Conservation (phyloP, 2,888 invertebrate species). For the Phyllotreta cruciferae region DNA sequence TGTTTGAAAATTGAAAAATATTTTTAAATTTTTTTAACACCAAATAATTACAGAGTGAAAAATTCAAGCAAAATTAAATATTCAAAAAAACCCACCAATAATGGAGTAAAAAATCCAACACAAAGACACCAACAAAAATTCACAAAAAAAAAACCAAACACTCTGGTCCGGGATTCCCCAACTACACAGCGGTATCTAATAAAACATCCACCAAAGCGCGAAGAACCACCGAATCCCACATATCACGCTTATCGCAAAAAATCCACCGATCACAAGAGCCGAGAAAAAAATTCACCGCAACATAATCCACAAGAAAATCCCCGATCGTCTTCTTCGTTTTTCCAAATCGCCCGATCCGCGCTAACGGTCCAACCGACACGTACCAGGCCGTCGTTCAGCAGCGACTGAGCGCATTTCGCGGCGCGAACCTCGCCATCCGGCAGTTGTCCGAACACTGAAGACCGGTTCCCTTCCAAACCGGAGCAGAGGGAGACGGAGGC, state of each 20-base stretch:
- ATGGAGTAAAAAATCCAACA: too few relatives aligned
- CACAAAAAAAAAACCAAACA: too few relatives aligned
- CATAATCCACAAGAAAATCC: background rate
- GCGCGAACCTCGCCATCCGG: slow-evolving; percentile 52
- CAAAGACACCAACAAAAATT: too few relatives aligned
- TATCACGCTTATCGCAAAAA: background rate
- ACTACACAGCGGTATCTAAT: background rate
- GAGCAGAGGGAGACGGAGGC: slow-evolving; percentile 50
- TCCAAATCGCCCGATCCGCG: background rate
- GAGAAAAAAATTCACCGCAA: background rate
- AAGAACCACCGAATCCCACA: background rate
- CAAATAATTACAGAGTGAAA: too few relatives aligned
- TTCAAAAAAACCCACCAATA: too few relatives aligned
- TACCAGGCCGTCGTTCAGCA: slow-evolving; percentile 37
- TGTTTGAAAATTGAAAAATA: too few relatives aligned
- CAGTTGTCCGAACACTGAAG: slow-evolving; percentile 58
- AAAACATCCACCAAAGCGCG: slow-evolving; percentile 1
- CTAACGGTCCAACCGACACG: slow-evolving; percentile 24
- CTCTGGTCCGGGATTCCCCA: background rate
- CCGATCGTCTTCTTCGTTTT: background rate
- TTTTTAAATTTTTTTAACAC: too few relatives aligned
- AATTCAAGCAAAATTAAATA: too few relatives aligned
- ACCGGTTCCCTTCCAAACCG: slow-evolving; percentile 56
- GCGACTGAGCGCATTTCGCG: slow-evolving; percentile 45
- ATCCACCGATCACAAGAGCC: background rate